Percentiles rank a stretch among this genome's conserved stretches.
phyloP scores from a whole-genome alignment of 2,113 vertebrate species.

The Lamprotornis superbus region DNA sequence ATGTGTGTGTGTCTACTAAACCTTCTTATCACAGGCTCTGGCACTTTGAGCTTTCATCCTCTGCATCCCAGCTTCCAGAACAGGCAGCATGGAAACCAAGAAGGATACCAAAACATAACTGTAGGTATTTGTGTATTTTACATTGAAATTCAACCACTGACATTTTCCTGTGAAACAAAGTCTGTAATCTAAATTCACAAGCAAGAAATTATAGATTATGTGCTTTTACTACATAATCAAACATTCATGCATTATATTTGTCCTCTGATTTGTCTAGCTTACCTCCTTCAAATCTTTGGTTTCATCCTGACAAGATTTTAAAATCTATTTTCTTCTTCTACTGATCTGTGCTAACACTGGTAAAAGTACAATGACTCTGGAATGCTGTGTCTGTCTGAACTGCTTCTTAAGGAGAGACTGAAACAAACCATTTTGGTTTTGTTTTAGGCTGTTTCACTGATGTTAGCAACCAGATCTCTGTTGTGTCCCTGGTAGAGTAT shows the following conservation, averaged over 20 bases:
- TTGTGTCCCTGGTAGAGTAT: neutral
- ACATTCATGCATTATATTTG: neutral
- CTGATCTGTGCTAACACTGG: neutral
- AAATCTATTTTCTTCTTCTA: neutral
- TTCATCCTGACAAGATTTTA: neutral
- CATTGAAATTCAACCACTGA: neutral
- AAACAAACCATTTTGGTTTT: neutral
- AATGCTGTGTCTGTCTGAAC: neutral
- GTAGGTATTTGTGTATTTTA: neutral
- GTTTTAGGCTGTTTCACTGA: neutral
- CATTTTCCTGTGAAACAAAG: neutral
- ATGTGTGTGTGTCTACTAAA: neutral
- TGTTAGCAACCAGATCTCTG: neutral
- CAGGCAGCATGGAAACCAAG: neutral
- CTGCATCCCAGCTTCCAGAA: neutral
- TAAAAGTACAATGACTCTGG: neutral
- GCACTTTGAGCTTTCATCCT: neutral
- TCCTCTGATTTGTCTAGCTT: neutral
- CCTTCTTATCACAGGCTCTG: neutral
- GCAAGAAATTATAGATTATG: neutral
- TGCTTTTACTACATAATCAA: neutral
- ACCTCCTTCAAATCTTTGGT: neutral
- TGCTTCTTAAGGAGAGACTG: neutral
- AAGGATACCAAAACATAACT: neutral
- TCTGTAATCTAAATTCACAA: neutral